These are phyloP conservation scores for Limnephilus auricula DNA, from an alignment of 2,888 invertebrate genomes.

Conservation along the genomic window DNA sequence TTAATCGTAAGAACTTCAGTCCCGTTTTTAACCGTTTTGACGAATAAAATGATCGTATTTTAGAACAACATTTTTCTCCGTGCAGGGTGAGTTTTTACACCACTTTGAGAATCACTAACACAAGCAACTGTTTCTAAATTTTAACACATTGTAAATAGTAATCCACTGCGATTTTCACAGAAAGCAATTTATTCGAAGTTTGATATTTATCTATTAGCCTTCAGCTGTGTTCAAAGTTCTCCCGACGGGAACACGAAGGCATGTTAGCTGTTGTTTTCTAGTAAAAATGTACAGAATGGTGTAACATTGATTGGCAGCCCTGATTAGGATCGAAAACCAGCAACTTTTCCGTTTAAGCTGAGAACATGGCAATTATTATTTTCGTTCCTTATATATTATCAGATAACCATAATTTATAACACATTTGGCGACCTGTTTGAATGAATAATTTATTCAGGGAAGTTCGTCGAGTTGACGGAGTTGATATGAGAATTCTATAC, in stretches of 20 bases:
- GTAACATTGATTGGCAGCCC: not conserved
- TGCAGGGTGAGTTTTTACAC: not conserved
- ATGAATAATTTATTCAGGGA: not conserved
- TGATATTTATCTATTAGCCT: not conserved
- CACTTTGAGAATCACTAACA: not conserved
- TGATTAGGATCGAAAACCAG: not conserved
- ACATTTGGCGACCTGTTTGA: not conserved
- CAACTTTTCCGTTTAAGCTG: not conserved
- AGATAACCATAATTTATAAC: not conserved
- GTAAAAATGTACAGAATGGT: not conserved
- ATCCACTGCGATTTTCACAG: not conserved
- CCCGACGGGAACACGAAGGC: not conserved
- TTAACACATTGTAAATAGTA: not conserved
- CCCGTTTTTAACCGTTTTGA: too few species aligned
- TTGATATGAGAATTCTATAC: not conserved
- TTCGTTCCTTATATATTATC: constrained; percentile 2
- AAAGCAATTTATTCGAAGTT: not conserved
- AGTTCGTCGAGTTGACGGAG: not conserved
- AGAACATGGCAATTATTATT: not conserved
- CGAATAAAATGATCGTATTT: too few species aligned
- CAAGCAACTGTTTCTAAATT: not conserved
- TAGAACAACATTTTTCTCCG: too few species aligned
- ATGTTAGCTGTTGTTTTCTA: not conserved
- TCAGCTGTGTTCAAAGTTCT: not conserved
- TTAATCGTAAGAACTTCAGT: too few species aligned